These are phyloP conservation scores for Chloropsis cyanopogon DNA, from an alignment of 2,113 vertebrate species.

Conservation along the genomic window DNA sequence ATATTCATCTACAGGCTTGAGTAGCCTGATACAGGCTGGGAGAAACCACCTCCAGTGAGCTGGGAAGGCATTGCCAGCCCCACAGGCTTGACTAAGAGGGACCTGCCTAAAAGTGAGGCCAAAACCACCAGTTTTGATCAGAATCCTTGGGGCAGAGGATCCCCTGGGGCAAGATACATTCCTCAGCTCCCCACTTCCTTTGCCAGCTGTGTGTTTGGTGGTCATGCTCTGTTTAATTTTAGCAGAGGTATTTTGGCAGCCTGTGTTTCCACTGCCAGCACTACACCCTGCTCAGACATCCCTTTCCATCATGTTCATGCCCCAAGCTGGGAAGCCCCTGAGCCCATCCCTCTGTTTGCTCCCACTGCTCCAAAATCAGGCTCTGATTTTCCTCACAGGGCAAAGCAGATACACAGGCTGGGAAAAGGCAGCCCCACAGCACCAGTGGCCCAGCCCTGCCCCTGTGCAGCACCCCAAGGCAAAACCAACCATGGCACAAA, in stretches of 20 bases:
- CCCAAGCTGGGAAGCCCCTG: not conserved
- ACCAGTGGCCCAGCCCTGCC: not conserved
- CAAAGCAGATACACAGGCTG: not conserved
- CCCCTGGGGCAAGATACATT: fast-evolving
- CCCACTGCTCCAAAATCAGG: not conserved
- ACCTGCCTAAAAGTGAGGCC: not conserved
- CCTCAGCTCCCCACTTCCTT: not conserved
- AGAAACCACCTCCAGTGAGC: not conserved
- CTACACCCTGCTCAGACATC: not conserved
- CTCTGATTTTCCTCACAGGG: not conserved
- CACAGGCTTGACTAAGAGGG: not conserved
- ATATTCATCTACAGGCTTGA: not conserved
- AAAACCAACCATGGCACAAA: not conserved
- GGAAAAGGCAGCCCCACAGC: not conserved
- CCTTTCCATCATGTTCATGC: fast-evolving
- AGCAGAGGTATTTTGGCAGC: not conserved
- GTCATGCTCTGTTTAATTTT: not conserved
- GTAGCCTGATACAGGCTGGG: not conserved
- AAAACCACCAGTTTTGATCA: not conserved
- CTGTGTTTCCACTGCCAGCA: not conserved
- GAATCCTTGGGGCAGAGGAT: not conserved
- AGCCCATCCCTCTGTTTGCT: not conserved
- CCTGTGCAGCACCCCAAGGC: not conserved
- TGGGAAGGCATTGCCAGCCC: not conserved
- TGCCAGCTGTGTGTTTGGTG: not conserved